Evolutionary conservation across 2,888 invertebrate genomes (phyloP), one percentile per base, ranked within the genome.

Genomic region (Spatulosminthurus flaviceps): DNA sequence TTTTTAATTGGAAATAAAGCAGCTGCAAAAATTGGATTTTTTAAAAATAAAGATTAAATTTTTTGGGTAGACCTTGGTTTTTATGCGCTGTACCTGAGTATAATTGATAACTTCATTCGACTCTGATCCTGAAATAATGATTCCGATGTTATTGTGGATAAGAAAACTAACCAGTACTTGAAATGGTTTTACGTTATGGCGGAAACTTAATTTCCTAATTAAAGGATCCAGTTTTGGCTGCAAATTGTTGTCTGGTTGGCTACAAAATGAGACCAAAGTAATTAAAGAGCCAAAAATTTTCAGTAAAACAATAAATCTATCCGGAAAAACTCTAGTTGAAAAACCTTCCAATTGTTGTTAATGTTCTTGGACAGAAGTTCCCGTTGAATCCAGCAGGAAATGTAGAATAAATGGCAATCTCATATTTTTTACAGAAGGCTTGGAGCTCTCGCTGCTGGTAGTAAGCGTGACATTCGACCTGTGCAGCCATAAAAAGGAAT

Each of bases 381-480:
- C 80, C 41, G 77, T 80, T 7, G 79, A 77, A 11, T 79, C 83
- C 61, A 67, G 95, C 89, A 0, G 94, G 93, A 0, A 94, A 92
- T 87, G 94, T 94, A 0, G 94, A 94, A 0, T 93, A 93, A 0
- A 95, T 88, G 0, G 91, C 89, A 71, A 96, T 92, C 21, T 90
- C 90, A 69, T 92, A 89, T 61, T 89, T 87, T 76, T 90, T 89
- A 84, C 93, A 93, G 81, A 90, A 91, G 0, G 90, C 88, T 4
- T 86, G 79, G 78, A 94, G 87, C n/a, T 90, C 89, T 24, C 90
- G 87, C 87, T 94, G 94, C 87, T 94, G 94, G 86, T 93, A 91
- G 85, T 94, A 92, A 24, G 92, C 90, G 86, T 95, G 94, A 43
- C 93, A 88, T 87, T 95, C 95, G 76, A 95, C 22, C 79, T 79